Base-by-base conservation (phyloP, 2,113 vertebrate genomes). In the Bothrops jararaca region DNA sequence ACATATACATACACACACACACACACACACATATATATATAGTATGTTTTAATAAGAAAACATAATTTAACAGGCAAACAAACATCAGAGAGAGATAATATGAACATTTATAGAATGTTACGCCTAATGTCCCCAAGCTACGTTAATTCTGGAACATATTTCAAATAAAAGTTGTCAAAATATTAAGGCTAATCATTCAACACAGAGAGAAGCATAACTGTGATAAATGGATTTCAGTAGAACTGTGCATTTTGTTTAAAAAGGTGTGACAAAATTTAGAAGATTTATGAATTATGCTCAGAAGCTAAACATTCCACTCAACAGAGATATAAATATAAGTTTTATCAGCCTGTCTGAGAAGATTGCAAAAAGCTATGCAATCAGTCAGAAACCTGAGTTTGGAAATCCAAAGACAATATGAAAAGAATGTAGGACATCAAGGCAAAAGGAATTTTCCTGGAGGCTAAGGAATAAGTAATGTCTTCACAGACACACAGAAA, bases 141-240 rank as follows among this genome's bases (percentile, higher is more conserved):
- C 93, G 85, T 92, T 97, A 95, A 93, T 60, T 39, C 56, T 97
- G 94, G 92, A 95, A 93, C 88, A 96, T 96, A 96, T 95, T 95
- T 96, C 96, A 97, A 97, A 95, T 94, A 97, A 96, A 98, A 97
- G 97, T 97, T 95, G 96, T 94, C 88, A 97, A 97, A 98, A 90
- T 58, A 93, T 52, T 60, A 80, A 93, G 89, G 54, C n/a, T 48
- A 24, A 26, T n/a, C 26, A 42, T 86, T 80, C 56, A 93, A 57
- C 45, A 53, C 42, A 90, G 80, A 86, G 3, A 58, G 23, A 89
- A 48, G 64, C 69, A n/a, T 48, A 24, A 13, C 42, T 85, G 48
- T 29, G 57, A 20, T 48, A 52, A 24, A 90, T 53, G 85, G 48
- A 86, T 90, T 90, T 92, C n/a, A 86, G 4, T 9, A 34, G 54